Percentiles rank a stretch among this genome's conserved stretches.
phyloP scores from a whole-genome alignment of 1,140 invertebrate genomes.

The Sarcophaga bullata region DNA sequence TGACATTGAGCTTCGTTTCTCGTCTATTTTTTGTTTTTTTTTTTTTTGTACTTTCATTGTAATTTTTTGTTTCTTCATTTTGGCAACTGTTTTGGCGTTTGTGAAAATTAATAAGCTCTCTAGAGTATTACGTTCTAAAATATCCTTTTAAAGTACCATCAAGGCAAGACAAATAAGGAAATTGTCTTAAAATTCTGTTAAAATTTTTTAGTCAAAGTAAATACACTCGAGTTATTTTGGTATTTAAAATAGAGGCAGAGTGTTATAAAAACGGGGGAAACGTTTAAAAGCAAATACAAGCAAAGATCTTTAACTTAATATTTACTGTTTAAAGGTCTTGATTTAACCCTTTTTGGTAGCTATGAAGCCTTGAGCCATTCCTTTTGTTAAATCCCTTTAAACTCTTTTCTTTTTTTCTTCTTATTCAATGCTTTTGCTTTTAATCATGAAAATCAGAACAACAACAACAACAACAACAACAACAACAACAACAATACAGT shows the following conservation, averaged over 20 bases:
- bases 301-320: no score
- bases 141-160: not conserved
- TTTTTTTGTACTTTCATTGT: not conserved
- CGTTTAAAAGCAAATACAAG: no score
- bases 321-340: no score
- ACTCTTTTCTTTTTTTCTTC: no score
- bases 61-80: not conserved
- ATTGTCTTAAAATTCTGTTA: not conserved
- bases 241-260: not conserved
- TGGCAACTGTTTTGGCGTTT: not conserved
- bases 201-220: not conserved
- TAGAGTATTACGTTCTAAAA: not conserved
- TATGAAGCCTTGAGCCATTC: no score
- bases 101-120: slow-evolving; percentile 21
- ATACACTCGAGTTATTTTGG: not conserved
- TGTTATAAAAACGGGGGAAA: no score
- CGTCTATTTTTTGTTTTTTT: not conserved
- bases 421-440: no score
- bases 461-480: no score
- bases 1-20: slow-evolving; percentile 19
- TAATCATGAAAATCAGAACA: no score
- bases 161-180: not conserved
- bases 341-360: no score
- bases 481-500: no score
- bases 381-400: no score